Conservation (phyloP, 2,113 vertebrate genomes). For the Pygoscelis antarcticus region DNA sequence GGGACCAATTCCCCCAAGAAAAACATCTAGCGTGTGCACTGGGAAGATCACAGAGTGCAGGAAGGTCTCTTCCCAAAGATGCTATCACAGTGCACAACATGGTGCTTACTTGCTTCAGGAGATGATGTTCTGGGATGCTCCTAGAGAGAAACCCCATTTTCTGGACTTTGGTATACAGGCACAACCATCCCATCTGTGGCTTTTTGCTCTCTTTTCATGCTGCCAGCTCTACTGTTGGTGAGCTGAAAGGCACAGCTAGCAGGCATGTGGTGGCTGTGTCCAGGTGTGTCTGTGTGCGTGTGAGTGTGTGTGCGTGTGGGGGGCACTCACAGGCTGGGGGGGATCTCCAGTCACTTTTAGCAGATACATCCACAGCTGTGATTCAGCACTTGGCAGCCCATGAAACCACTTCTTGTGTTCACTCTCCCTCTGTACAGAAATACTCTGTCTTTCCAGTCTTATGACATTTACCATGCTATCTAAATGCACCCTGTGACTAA, state of each 20-base stretch:
- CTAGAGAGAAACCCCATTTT: not conserved
- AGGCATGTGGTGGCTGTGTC: not conserved
- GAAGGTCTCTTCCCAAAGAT: not conserved
- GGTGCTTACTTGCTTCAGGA: not conserved
- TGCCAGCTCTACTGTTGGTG: not conserved
- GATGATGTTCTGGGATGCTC: not conserved
- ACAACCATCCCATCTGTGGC: not conserved
- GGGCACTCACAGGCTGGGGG: not conserved
- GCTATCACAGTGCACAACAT: rapidly evolving
- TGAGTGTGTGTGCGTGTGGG: not conserved
- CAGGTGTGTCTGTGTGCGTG: not conserved
- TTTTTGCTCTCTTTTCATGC: not conserved
- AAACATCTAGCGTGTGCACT: not conserved
- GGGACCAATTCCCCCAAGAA: not conserved
- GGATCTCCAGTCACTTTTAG: not conserved
- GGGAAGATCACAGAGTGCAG: not conserved
- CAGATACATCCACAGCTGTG: not conserved
- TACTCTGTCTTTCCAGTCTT: not conserved
- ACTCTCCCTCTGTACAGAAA: rapidly evolving
- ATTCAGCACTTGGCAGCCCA: not conserved
- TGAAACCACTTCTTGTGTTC: not conserved
- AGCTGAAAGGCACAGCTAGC: not conserved
- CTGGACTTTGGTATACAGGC: not conserved
- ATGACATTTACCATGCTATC: not conserved
- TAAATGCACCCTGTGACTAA: not conserved